Evolutionary conservation across 2,113 vertebrate genomes (phyloP).

Genomic region (Peromyscus maniculatus): DNA sequence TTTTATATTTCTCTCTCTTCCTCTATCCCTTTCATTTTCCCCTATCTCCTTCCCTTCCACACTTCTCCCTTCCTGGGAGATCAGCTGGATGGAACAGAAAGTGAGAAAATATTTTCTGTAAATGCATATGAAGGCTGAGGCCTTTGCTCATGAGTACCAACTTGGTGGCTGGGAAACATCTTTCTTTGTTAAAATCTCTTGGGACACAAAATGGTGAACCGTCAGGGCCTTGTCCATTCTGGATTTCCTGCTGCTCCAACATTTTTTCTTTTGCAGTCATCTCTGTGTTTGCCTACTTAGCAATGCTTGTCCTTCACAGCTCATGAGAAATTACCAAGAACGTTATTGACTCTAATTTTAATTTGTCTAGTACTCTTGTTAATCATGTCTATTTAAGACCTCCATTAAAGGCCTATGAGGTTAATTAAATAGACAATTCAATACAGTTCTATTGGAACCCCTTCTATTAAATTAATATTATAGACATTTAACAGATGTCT

Average conservation of each 20-base stretch:
- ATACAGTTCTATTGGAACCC: constrained; percentile 85
- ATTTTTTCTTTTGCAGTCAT: neutral
- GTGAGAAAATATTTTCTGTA: neutral
- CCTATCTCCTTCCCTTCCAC: too few species aligned
- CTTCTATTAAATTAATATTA: constrained; percentile 88
- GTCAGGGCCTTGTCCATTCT: neutral
- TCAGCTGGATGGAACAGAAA: neutral
- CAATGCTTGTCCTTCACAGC: constrained; percentile 83
- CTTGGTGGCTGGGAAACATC: fast-evolving
- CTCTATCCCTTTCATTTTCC: too few species aligned
- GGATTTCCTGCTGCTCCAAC: neutral
- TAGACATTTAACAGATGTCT: constrained; percentile 88
- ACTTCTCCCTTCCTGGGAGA: neutral
- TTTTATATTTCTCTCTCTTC: neutral
- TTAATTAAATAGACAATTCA: constrained; percentile 88
- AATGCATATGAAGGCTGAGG: neutral
- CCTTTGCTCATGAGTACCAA: neutral
- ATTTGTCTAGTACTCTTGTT: constrained; percentile 84
- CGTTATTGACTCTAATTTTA: constrained; percentile 82
- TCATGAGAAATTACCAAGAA: constrained; percentile 75
- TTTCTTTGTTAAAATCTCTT: neutral
- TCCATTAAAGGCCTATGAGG: constrained; percentile 85
- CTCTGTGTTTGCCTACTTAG: neutral
- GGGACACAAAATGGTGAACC: neutral
- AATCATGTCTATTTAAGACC: constrained; percentile 85